phyloP scores from a whole-genome alignment of 2,797 vertebrate species.

The Smutsia temminckii region DNA sequence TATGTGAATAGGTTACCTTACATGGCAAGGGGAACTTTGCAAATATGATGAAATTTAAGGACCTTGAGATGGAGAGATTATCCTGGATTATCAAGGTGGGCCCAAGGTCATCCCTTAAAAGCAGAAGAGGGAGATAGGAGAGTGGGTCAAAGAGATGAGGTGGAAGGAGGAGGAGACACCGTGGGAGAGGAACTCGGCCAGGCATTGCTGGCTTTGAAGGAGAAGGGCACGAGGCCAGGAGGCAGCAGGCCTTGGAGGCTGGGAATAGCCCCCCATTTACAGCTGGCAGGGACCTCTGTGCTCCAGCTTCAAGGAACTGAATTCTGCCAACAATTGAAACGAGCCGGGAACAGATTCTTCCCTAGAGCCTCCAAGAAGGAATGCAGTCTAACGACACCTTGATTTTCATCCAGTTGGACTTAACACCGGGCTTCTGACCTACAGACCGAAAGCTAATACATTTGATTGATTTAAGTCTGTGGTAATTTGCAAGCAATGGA shows the following conservation, averaged over 20 bases:
- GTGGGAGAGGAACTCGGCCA: background rate
- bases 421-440: background rate
- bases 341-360: background rate
- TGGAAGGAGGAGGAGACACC: background rate
- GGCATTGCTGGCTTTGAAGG: background rate
- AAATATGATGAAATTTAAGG: background rate
- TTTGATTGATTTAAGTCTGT: background rate
- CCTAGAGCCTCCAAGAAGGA: background rate
- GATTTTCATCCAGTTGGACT: background rate
- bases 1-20: background rate
- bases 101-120: background rate
- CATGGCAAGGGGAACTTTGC: background rate
- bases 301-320: background rate
- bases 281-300: background rate
- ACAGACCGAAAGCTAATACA: background rate
- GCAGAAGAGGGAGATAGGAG: background rate
- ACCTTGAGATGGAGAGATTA: background rate
- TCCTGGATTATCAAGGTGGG: background rate
- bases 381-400: background rate
- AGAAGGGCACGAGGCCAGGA: background rate
- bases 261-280: no score
- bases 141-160: background rate
- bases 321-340: background rate
- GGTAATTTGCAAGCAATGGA: background rate
- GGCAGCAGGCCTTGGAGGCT: background rate